Conservation (phyloP, 2,113 vertebrate species). For the Boleophthalmus pectinirostris region DNA sequence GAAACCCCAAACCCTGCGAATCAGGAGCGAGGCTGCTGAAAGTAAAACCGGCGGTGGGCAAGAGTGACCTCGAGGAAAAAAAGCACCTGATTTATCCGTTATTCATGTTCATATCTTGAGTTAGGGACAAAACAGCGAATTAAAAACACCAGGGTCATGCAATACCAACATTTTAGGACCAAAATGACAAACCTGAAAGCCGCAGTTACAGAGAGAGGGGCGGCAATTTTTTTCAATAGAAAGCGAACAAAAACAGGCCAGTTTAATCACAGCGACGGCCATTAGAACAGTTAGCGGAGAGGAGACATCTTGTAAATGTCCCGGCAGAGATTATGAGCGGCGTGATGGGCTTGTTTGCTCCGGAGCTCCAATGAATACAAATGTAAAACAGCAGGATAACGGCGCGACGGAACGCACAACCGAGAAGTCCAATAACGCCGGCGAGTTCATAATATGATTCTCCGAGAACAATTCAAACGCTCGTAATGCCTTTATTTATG, state of each 20-base stretch:
- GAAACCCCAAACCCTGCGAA: no score
- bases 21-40: no score
- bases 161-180: no score
- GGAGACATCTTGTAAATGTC: constrained; percentile 6
- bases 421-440: not conserved
- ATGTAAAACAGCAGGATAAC: constrained; percentile 15
- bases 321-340: not conserved
- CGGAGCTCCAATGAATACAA: not conserved
- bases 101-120: no score
- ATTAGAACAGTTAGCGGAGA: constrained; percentile 2
- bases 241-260: not conserved
- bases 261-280: not conserved
- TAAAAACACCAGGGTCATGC: no score
- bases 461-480: not conserved
- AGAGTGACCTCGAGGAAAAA: no score
- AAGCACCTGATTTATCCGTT: no score
- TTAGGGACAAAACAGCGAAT: no score
- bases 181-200: no score
- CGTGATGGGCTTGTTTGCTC: constrained; percentile 14
- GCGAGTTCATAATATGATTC: not conserved
- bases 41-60: no score
- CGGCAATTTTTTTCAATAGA: no score
- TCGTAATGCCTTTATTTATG: not conserved
- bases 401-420: constrained; percentile 2
- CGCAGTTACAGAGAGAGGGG: no score